Percentiles rank a stretch among this genome's conserved stretches.
These are phyloP conservation scores for Lutjanus argentimaculatus DNA, from an alignment of 2,797 vertebrate species.

Conservation along the genomic window DNA sequence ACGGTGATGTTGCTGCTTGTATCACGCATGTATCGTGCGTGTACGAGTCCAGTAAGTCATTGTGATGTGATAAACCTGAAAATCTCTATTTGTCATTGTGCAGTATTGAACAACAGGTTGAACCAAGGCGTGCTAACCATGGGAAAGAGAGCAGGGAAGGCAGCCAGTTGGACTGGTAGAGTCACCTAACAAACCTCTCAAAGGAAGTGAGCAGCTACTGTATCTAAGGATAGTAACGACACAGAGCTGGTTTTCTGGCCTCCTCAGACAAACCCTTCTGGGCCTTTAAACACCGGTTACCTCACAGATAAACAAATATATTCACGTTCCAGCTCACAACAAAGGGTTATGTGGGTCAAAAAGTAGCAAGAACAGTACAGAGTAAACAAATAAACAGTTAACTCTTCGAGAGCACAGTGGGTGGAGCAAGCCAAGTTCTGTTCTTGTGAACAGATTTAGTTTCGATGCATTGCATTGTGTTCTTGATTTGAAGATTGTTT, in stretches of 20 bases:
- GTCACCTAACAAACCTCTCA: constrained; percentile 62
- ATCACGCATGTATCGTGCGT: constrained; percentile 33
- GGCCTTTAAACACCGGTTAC: constrained; percentile 1
- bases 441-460: constrained; percentile 17
- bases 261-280: constrained; percentile 4
- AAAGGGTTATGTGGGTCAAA: background rate
- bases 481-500: constrained; percentile 46
- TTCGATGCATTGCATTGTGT: constrained; percentile 42
- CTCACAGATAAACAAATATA: background rate
- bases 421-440: constrained; percentile 34
- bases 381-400: constrained; percentile 4
- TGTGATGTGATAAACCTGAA: constrained; percentile 59
- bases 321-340: background rate
- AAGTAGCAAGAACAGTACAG: background rate
- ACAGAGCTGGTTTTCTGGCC: background rate
- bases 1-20: constrained; percentile 21
- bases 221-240: constrained; percentile 35
- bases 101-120: constrained; percentile 73
- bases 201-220: constrained; percentile 65
- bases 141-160: constrained; percentile 67
- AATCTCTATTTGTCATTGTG: constrained; percentile 52
- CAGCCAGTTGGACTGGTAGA: constrained; percentile 82
- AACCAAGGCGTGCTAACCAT: constrained; percentile 65
- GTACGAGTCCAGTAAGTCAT: constrained; percentile 22
- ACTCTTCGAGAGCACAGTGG: constrained; percentile 1